A percentile compares a stretch with the other conserved stretches of the same genome.
These are phyloP conservation scores for Peromyscus melanophrys DNA, from an alignment of 2,797 vertebrate genomes.

Conservation along the genomic window DNA sequence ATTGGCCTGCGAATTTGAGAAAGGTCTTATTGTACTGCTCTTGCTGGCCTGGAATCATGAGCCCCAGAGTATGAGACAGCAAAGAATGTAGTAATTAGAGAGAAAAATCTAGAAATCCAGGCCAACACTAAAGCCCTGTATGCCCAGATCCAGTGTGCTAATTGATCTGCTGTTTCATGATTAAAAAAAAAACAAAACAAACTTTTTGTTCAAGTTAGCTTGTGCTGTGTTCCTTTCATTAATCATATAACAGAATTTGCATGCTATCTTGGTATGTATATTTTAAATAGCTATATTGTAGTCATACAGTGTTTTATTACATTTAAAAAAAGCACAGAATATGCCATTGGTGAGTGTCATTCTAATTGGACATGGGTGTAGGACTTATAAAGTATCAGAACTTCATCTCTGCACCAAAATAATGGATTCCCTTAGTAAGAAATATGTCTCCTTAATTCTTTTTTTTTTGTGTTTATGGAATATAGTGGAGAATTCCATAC, in stretches of 20 bases:
- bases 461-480: not conserved
- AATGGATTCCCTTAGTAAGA: not conserved
- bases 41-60: constrained; percentile 13
- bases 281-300: not conserved
- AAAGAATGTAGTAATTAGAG: not conserved
- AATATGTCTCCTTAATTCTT: not conserved
- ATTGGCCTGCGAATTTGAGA: not conserved
- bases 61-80: not conserved
- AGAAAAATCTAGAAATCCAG: not conserved
- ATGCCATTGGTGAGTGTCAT: not conserved
- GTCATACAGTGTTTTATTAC: not conserved
- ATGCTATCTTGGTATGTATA: not conserved
- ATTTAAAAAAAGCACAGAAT: not conserved
- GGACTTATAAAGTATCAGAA: not conserved
- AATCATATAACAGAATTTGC: constrained; percentile 17
- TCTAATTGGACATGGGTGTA: not conserved
- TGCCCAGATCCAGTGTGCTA: not conserved
- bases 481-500: not conserved
- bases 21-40: not conserved
- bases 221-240: not conserved
- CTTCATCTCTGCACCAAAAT: not conserved
- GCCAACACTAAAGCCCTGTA: not conserved
- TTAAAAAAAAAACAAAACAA: not conserved
- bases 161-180: not conserved
- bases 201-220: constrained; percentile 12